phyloP scores from a whole-genome alignment of 2,113 vertebrate genomes.

The Notarius quadriscutis region DNA sequence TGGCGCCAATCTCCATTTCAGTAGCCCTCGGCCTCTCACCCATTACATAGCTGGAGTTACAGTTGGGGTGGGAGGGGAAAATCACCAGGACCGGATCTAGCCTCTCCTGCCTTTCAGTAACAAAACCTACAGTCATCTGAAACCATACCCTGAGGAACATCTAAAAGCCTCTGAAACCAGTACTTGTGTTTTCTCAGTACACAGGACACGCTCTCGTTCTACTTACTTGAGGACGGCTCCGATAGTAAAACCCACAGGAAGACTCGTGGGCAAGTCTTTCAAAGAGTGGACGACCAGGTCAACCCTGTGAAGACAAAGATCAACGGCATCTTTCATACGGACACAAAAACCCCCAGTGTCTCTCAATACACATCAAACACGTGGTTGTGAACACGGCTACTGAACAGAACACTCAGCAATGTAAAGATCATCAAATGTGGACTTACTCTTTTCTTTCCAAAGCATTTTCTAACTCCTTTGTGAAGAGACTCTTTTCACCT shows the following conservation, averaged over 20 bases:
- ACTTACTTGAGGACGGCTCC: constrained; percentile 92
- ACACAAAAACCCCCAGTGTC: neutral
- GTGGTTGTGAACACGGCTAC: neutral
- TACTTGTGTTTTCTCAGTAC: constrained; percentile 5
- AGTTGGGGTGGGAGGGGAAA: too few relatives aligned
- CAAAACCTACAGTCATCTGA: too few relatives aligned
- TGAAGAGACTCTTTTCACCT: constrained; percentile 97
- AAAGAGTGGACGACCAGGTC: constrained; percentile 96
- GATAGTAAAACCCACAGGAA: constrained; percentile 91
- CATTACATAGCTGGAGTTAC: too few relatives aligned
- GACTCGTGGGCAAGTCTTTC: constrained; percentile 92
- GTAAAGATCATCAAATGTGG: neutral
- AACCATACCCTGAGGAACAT: neutral
- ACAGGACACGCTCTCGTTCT: constrained; percentile 11
- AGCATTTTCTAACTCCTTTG: constrained; percentile 94
- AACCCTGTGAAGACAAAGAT: constrained; percentile 74
- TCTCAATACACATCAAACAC: constrained; percentile 17
- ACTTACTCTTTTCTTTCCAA: constrained; percentile 93
- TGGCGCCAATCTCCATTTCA: too few relatives aligned
- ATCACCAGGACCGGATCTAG: too few relatives aligned
- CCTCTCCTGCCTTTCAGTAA: too few relatives aligned
- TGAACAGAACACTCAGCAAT: neutral
- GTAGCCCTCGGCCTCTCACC: too few relatives aligned
- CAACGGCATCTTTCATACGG: constrained; percentile 37
- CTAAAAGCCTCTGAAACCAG: neutral